These are phyloP conservation scores for Dryobates pubescens DNA, from an alignment of 2,797 vertebrate genomes.

Conservation along the genomic window DNA sequence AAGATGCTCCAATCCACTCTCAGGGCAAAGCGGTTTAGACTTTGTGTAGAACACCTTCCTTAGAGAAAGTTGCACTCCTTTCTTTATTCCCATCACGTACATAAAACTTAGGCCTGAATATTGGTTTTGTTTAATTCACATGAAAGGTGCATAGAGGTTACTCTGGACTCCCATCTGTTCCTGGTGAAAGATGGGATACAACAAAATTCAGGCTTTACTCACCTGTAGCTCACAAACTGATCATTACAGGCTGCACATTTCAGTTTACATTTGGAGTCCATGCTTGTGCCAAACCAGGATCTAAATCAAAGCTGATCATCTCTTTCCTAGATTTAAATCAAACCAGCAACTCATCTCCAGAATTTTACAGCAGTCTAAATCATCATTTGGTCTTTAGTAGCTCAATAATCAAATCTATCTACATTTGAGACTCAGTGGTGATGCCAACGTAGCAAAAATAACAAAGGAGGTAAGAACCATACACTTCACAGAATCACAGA, in stretches of 20 bases:
- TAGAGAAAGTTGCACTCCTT: not conserved
- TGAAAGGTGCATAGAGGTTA: slow-evolving; percentile 46
- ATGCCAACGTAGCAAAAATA: not conserved
- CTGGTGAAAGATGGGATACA: not conserved
- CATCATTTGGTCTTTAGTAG: not conserved
- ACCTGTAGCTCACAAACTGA: slow-evolving; percentile 9
- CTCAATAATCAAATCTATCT: not conserved
- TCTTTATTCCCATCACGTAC: not conserved
- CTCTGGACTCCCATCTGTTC: slow-evolving; percentile 27
- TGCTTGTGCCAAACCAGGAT: not conserved
- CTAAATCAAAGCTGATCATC: not conserved
- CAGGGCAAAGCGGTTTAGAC: not conserved
- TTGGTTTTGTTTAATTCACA: slow-evolving; percentile 58
- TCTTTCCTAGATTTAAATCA: not conserved
- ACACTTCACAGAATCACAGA: not conserved
- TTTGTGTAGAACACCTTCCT: not conserved
- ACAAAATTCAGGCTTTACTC: slow-evolving; percentile 47
- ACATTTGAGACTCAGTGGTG: not conserved
- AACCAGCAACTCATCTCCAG: not conserved
- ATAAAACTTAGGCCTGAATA: slow-evolving; percentile 45
- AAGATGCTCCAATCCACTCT: not conserved
- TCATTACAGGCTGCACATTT: not conserved
- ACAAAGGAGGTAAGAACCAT: not conserved
- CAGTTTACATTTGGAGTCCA: slow-evolving; percentile 6
- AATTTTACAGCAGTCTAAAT: not conserved